Conservation (phyloP, 2,888 invertebrate species). For the Polydrusus pterygomalis region DNA sequence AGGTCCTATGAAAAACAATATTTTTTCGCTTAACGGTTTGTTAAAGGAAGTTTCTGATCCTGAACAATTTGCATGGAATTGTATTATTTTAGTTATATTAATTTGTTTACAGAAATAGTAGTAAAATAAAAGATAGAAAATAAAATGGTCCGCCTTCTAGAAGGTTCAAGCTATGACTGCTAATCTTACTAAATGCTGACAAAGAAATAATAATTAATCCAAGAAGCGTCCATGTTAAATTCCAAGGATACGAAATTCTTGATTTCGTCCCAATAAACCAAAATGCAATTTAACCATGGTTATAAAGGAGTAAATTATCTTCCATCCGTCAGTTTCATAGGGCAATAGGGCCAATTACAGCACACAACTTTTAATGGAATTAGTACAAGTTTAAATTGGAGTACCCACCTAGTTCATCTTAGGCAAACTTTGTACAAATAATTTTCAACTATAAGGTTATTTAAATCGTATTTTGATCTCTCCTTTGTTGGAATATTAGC, state of each 20-base stretch:
- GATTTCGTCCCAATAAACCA: not conserved
- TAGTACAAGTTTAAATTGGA: conserved; percentile 14
- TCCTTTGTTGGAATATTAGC: not conserved
- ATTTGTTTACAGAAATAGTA: not conserved
- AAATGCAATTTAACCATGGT: not conserved
- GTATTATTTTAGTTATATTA: not conserved
- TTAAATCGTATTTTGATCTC: not conserved
- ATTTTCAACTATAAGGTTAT: not conserved
- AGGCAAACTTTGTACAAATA: not conserved
- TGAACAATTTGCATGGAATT: not conserved
- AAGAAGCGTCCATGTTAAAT: no score
- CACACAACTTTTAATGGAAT: conserved; percentile 13
- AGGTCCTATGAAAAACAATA: not conserved
- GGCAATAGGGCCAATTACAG: conserved; percentile 11
- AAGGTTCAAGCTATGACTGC: not conserved
- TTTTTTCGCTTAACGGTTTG: conserved; percentile 11
- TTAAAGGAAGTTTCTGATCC: not conserved
- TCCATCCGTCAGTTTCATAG: not conserved
- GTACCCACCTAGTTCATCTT: conserved; percentile 21
- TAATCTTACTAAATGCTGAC: no score
- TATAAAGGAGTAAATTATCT: conserved; percentile 17
- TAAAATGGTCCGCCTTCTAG: not conserved
- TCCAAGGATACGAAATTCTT: not conserved
- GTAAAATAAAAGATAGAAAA: not conserved
- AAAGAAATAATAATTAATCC: no score